Evolutionary conservation across 2,888 invertebrate genomes (phyloP).

Genomic region (Eupelmus urozonus): DNA sequence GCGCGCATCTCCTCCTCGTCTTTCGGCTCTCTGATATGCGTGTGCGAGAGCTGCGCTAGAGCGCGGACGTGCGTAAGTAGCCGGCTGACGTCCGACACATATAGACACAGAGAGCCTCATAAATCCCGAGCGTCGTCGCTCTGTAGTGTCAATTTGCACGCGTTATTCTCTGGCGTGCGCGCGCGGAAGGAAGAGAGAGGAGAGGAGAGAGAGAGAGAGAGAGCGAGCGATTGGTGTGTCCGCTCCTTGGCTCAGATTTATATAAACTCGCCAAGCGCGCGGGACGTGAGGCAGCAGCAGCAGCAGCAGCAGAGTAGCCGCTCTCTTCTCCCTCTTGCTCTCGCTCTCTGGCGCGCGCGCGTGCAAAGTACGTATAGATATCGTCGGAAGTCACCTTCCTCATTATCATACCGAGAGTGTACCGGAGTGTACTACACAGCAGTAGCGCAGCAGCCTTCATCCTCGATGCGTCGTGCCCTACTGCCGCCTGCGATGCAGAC

Average conservation of each 20-base stretch:
- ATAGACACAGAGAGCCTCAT: conserved; percentile 27
- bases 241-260: conserved; percentile 71
- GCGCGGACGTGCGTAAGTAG: conserved; percentile 60
- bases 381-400: conserved; percentile 78
- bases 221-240: conserved; percentile 75
- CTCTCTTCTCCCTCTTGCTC: conserved; percentile 45
- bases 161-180: background rate
- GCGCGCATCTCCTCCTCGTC: conserved; percentile 46
- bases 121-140: conserved; percentile 48
- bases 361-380: conserved; percentile 63
- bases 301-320: background rate
- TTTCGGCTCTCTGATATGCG: too few species aligned
- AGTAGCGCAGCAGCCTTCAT: conserved; percentile 49
- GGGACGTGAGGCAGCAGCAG: too few species aligned
- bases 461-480: conserved; percentile 55
- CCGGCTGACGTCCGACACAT: conserved; percentile 62
- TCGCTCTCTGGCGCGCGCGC: conserved; percentile 64
- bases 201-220: conserved; percentile 64
- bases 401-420: conserved; percentile 72
- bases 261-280: background rate
- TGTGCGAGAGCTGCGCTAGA: too few species aligned
- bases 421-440: background rate
- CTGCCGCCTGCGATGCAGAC: conserved; percentile 22
- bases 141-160: conserved; percentile 49
- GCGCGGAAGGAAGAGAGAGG: conserved; percentile 63